Evolutionary conservation across 64 coral and sea anemone genomes (phyloP), one percentile per base, ranked within the genome.

Genomic region (Hydrozoanthus tunicans): DNA sequence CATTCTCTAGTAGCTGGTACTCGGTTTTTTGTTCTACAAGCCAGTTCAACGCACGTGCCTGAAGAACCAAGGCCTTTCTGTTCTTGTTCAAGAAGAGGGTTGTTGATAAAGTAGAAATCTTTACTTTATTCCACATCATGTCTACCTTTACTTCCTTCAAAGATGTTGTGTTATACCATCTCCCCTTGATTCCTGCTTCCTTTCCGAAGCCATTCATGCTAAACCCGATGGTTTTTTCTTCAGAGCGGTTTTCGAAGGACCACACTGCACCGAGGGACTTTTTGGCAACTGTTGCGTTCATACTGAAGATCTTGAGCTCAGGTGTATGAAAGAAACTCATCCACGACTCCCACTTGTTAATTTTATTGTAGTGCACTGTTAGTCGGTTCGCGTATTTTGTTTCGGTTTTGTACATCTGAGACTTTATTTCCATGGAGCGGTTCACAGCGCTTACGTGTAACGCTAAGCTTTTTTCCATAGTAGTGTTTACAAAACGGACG

Each of bases 221-320:
- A 10, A 96, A 83, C 83, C 95, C 95, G 25, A 94, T 53, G 6
- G 59, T 56, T 68, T 77, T 93, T 51, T 67, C 74, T 32, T 90
- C 77, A 9, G 90, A 90, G 3, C 55, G 57, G 15, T 91, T 94
- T 76, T 93, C 89, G 65, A 91, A 93, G 83, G 89, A 96, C 51
- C 89, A 81, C 8, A 53, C 72, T 9, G 83, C 89, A 91, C 70
- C 69, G 0, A 82, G 51, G 9, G 95, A 96, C 51, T 78, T 81
- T n/a, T 89, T 90, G 25, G 73, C 77, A 17, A 96, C 77, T 61
- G 95, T 96, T 9, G 90, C 63, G 76, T 96, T 96, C 53, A 96
- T 75, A 53, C 74, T 56, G 13, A 94, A 62, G 5, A 59, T 89
- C 53, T 94, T 96, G n/a, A 91, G 52, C 27, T 71, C 73, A 2